Conservation (phyloP, 2,888 invertebrate species). For the Ditula angustiorana region DNA sequence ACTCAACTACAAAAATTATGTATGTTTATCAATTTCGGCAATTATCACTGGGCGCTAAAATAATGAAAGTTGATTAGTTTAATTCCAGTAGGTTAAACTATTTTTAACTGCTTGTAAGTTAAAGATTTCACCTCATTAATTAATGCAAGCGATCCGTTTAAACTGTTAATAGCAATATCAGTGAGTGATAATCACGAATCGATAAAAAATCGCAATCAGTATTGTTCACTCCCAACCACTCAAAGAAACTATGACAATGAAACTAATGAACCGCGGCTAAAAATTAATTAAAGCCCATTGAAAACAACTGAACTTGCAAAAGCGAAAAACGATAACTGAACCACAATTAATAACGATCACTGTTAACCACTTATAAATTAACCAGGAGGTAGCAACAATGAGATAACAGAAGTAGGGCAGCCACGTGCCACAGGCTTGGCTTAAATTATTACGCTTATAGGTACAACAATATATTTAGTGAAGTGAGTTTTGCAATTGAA, state of each 20-base stretch:
- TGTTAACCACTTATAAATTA: constrained; percentile 32
- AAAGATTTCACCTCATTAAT: too few relatives aligned
- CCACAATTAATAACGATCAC: constrained; percentile 28
- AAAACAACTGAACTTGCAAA: constrained; percentile 31
- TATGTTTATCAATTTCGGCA: too few relatives aligned
- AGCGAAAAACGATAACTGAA: constrained; percentile 6
- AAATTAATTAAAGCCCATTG: constrained; percentile 41
- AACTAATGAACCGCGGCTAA: constrained; percentile 42
- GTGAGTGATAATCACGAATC: constrained; percentile 2
- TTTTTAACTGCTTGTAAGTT: too few relatives aligned
- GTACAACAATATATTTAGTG: constrained; percentile 36
- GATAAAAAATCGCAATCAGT: not conserved
- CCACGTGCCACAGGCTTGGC: constrained; percentile 52
- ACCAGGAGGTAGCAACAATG: constrained; percentile 24
- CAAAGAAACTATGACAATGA: constrained; percentile 32
- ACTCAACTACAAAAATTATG: too few relatives aligned
- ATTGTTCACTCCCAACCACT: constrained; percentile 1
- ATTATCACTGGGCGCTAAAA: too few relatives aligned
- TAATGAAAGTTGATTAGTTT: too few relatives aligned
- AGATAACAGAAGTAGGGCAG: constrained; percentile 48
- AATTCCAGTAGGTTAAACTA: not conserved
- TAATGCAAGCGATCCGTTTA: not conserved
- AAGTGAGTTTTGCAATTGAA: constrained; percentile 47
- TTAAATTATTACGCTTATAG: constrained; percentile 41
- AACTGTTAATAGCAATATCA: not conserved